A percentile compares a stretch with the other conserved stretches of the same genome.
These are phyloP conservation scores for Notarius quadriscutis DNA, from an alignment of 2,113 vertebrate genomes.

Conservation along the genomic window DNA sequence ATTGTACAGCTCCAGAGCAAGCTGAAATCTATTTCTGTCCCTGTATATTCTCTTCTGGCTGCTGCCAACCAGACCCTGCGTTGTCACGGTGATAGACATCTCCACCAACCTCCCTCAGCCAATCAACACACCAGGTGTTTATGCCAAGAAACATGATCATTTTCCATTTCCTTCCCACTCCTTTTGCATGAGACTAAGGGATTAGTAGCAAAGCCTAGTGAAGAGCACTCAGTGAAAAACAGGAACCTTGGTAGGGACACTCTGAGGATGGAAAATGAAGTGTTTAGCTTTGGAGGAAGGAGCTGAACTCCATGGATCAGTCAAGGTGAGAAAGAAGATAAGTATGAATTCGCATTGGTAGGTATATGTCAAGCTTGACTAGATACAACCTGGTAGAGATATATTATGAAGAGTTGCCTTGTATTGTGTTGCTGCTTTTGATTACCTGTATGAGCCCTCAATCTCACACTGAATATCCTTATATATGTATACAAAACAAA, in stretches of 20 bases:
- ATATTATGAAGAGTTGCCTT: neutral
- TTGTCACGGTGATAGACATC: conserved; percentile 59
- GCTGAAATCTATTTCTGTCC: conserved; percentile 51
- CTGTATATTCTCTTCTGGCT: conserved; percentile 49
- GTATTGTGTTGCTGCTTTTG: neutral
- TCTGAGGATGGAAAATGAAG: conserved; percentile 42
- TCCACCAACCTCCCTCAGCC: conserved; percentile 50
- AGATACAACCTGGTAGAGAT: neutral
- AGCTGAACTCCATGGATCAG: conserved; percentile 30
- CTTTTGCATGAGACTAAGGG: conserved; percentile 45
- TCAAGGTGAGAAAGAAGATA: conserved; percentile 45
- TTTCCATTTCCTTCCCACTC: conserved; percentile 55
- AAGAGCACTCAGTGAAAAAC: conserved; percentile 41
- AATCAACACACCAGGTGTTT: conserved; percentile 54
- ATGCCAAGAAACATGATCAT: conserved; percentile 59
- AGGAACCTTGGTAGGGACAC: conserved; percentile 37
- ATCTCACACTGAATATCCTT: neutral
- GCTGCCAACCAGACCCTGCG: conserved; percentile 44
- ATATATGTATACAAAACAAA: neutral
- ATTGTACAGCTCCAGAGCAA: conserved; percentile 48
- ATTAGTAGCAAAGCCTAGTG: conserved; percentile 43
- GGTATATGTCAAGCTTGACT: neutral
- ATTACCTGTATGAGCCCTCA: neutral
- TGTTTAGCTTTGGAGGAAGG: conserved; percentile 24
- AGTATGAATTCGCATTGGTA: neutral